A percentile compares a stretch with the other conserved stretches of the same genome.
Evolutionary conservation across 2,797 vertebrate species (phyloP).

Genomic region (Calcarius lapponicus): DNA sequence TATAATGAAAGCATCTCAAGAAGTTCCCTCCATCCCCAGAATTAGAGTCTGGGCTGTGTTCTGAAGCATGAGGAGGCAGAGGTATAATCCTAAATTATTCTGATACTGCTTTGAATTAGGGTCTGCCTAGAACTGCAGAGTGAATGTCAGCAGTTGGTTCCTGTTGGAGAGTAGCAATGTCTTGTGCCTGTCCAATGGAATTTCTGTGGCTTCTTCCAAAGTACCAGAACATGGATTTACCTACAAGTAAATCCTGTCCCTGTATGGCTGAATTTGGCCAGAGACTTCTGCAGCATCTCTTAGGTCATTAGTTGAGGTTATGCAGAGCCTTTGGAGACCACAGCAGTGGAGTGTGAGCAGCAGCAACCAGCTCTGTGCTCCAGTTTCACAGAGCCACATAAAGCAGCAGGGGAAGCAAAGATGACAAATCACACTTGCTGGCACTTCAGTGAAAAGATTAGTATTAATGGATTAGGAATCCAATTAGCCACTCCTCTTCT

Average conservation of each 20-base stretch:
- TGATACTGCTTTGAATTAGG: neutral
- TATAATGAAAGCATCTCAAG: neutral
- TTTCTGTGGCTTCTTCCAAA: neutral
- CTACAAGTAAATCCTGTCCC: neutral
- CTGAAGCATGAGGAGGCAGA: neutral
- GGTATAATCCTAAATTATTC: neutral
- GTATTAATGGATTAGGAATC: slow-evolving; percentile 64
- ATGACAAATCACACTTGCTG: slow-evolving; percentile 29
- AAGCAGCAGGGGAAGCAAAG: slow-evolving; percentile 12
- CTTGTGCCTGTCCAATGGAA: neutral
- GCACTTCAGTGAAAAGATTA: slow-evolving; percentile 43
- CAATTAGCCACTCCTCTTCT: slow-evolving; percentile 62
- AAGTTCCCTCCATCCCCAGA: neutral
- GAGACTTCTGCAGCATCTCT: neutral
- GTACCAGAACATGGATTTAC: neutral
- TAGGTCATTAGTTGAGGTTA: neutral
- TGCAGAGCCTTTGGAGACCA: neutral
- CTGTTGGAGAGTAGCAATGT: neutral
- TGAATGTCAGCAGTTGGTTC: neutral
- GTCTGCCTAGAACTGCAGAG: neutral
- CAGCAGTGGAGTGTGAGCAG: neutral
- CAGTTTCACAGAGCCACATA: neutral
- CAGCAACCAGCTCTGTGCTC: neutral
- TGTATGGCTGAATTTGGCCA: neutral
- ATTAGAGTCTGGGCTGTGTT: neutral